A percentile compares a stretch with the other conserved stretches of the same genome.
phyloP scores from a whole-genome alignment of 2,797 vertebrate species.

The Parauchenoglanis punctatus region DNA sequence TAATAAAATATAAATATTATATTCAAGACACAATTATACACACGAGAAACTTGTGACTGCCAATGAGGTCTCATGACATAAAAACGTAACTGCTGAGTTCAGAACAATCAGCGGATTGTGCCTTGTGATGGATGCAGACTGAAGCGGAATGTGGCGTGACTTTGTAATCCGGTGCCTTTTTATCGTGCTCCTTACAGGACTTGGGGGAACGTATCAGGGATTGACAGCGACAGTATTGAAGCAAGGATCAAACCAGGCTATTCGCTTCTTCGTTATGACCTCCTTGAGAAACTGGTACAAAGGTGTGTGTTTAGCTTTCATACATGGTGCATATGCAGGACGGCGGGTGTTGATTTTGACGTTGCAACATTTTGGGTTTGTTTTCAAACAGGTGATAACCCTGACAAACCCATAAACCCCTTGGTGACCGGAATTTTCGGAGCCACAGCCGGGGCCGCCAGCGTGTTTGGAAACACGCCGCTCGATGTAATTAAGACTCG shows the following conservation, averaged over 20 bases:
- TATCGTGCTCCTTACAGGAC: constrained; percentile 69
- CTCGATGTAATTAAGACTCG: constrained; percentile 96
- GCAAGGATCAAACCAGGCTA: constrained; percentile 97
- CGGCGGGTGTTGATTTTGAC: background rate
- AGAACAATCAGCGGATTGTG: background rate
- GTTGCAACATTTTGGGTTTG: background rate
- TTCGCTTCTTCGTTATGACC: constrained; percentile 97
- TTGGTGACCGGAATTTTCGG: constrained; percentile 89
- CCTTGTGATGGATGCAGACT: background rate
- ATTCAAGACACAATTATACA: background rate
- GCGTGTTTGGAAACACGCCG: constrained; percentile 96
- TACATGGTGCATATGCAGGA: too few species aligned
- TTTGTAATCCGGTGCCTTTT: background rate
- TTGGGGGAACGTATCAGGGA: constrained; percentile 93
- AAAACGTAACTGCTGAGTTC: background rate
- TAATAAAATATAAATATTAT: background rate
- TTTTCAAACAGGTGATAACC: constrained; percentile 81
- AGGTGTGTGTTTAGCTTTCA: constrained; percentile 72
- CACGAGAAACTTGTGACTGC: background rate
- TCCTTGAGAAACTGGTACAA: constrained; percentile 95
- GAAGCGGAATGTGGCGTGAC: constrained; percentile 3
- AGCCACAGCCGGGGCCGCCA: constrained; percentile 87
- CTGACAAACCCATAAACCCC: constrained; percentile 88
- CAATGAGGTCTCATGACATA: background rate
- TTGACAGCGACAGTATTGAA: constrained; percentile 92